A percentile compares a stretch with the other conserved stretches of the same genome.
These are phyloP conservation scores for Ormia ochracea DNA, from an alignment of 2,888 invertebrate genomes.

Conservation along the genomic window DNA sequence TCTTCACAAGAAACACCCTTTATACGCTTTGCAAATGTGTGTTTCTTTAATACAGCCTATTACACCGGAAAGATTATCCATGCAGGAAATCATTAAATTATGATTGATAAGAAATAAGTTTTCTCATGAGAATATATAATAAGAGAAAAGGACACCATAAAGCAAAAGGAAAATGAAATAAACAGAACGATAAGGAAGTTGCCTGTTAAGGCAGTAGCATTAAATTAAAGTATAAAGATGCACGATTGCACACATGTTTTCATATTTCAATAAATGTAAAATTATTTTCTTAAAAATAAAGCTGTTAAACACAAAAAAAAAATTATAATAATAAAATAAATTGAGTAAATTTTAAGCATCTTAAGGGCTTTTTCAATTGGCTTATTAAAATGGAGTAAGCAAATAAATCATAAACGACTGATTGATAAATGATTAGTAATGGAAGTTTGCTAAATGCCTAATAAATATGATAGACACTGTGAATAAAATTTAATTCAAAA, in stretches of 20 bases:
- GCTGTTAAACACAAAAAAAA: not conserved
- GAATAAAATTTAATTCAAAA: not conserved
- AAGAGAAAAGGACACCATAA: not conserved
- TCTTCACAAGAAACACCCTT: no score
- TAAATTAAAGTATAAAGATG: slow-evolving; percentile 3
- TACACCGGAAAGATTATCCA: slow-evolving; percentile 64
- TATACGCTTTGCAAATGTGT: not conserved
- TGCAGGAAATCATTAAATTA: slow-evolving; percentile 68
- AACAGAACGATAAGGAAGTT: slow-evolving; percentile 24
- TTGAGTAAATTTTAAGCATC: slow-evolving; percentile 23
- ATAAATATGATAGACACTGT: not conserved
- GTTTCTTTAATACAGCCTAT: slow-evolving; percentile 22
- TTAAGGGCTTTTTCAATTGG: slow-evolving; percentile 15
- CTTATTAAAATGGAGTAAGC: not conserved
- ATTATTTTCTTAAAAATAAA: slow-evolving; percentile 18
- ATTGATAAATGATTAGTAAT: slow-evolving; percentile 3
- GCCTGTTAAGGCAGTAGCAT: slow-evolving; percentile 17
- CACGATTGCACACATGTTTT: not conserved
- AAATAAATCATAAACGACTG: not conserved
- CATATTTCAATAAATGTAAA: not conserved
- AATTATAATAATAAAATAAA: not conserved
- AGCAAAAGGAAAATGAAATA: not conserved
- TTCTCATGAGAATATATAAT: slow-evolving; percentile 1
- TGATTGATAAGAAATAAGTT: slow-evolving; percentile 63
- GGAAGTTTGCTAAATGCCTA: not conserved